These are phyloP conservation scores for Hippocampus mohnikei DNA, from an alignment of 2,113 vertebrate genomes.

Conservation along the genomic window DNA sequence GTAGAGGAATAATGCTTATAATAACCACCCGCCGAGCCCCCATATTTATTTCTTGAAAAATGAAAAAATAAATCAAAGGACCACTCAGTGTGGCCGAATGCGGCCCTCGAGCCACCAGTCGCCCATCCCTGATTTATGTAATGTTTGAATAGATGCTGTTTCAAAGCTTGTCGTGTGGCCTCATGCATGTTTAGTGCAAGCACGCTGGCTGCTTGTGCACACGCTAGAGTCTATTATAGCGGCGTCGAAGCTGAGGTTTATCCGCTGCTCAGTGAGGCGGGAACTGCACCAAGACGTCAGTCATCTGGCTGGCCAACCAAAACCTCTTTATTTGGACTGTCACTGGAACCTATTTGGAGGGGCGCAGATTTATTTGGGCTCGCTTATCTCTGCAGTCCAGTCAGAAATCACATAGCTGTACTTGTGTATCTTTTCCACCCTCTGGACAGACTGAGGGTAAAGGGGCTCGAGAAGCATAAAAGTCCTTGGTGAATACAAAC, in stretches of 20 bases:
- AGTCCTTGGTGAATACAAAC: slow-evolving; percentile 53
- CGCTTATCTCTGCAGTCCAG: slow-evolving; percentile 74
- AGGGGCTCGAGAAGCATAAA: slow-evolving; percentile 44
- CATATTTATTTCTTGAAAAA: too few relatives aligned
- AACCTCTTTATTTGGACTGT: slow-evolving; percentile 75
- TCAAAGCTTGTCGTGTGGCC: slow-evolving; percentile 6
- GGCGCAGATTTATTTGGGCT: slow-evolving; percentile 73
- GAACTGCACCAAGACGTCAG: slow-evolving; percentile 66
- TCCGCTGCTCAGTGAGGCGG: slow-evolving; percentile 57
- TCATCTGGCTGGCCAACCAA: slow-evolving; percentile 71
- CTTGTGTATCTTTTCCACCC: slow-evolving; percentile 67
- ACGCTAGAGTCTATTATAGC: slow-evolving; percentile 47
- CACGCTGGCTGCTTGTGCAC: slow-evolving; percentile 9
- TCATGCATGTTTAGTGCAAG: slow-evolving; percentile 6
- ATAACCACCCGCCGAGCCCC: too few relatives aligned
- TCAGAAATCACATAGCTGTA: slow-evolving; percentile 75
- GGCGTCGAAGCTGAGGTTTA: slow-evolving; percentile 64
- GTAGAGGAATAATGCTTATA: too few relatives aligned
- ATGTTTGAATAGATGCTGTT: neutral
- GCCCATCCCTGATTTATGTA: neutral
- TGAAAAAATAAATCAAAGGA: too few relatives aligned
- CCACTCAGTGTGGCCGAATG: too few relatives aligned
- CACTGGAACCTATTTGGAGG: slow-evolving; percentile 74
- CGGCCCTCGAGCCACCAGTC: too few relatives aligned
- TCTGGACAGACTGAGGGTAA: slow-evolving; percentile 45